A percentile compares a stretch with the other conserved stretches of the same genome.
Evolutionary conservation across 2,113 vertebrate species (phyloP).

Genomic region (Thryonomys swinderianus): DNA sequence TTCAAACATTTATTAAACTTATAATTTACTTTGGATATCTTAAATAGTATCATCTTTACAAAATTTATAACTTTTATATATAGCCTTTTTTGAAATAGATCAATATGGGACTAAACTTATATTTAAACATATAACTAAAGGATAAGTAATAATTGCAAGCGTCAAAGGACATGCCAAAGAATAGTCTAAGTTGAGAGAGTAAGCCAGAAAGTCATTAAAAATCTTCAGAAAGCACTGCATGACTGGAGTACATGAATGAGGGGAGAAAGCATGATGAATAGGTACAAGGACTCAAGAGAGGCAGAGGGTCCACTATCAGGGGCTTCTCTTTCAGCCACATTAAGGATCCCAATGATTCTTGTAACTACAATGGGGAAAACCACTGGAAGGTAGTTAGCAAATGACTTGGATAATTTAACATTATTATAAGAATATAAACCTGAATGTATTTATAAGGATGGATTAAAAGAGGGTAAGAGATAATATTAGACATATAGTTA

Average conservation of each 20-base stretch:
- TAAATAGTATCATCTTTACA: neutral
- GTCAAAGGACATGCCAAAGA: neutral
- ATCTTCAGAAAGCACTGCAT: neutral
- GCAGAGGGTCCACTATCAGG: neutral
- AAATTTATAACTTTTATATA: neutral
- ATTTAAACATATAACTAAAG: neutral
- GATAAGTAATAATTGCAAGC: neutral
- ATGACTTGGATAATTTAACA: neutral
- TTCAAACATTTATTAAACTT: neutral
- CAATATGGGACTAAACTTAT: neutral
- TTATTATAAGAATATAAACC: neutral
- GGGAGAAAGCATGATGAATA: neutral
- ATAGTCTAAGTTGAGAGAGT: neutral
- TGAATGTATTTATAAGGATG: neutral
- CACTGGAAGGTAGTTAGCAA: neutral
- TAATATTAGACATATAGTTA: neutral
- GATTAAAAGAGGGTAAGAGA: neutral
- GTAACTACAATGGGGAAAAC: neutral
- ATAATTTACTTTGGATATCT: neutral
- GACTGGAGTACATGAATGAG: neutral
- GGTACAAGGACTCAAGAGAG: neutral
- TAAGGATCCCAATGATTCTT: neutral
- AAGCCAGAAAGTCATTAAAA: neutral
- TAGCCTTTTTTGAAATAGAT: constrained; percentile 23
- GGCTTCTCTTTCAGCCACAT: neutral